phyloP scores from a whole-genome alignment of 2,797 vertebrate species.

The Mus caroli region DNA sequence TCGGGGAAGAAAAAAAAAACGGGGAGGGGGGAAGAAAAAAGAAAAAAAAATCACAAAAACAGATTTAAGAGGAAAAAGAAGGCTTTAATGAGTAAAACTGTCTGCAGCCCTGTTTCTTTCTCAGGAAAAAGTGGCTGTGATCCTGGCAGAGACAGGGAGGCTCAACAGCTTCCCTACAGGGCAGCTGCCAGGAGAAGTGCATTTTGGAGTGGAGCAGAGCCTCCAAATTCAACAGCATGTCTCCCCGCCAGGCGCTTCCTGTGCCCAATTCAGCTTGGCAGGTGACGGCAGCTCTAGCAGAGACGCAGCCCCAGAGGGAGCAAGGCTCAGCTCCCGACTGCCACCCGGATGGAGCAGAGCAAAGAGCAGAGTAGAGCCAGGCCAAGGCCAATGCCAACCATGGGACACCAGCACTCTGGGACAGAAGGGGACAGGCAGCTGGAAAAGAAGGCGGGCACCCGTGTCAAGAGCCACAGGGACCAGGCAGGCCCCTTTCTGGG shows the following conservation, averaged over 20 bases:
- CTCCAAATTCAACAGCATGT: conserved; percentile 75
- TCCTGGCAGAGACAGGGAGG: conserved; percentile 79
- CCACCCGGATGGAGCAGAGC: neutral
- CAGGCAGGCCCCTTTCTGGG: neutral
- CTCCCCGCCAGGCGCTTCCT: conserved; percentile 85
- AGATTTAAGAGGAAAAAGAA: conserved; percentile 85
- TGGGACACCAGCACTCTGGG: neutral
- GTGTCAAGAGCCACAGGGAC: neutral
- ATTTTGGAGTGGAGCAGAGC: conserved; percentile 78
- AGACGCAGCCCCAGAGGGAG: conserved; percentile 49
- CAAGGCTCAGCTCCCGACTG: conserved; percentile 64
- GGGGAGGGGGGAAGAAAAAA: conserved; percentile 71
- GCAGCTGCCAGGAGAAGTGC: conserved; percentile 85
- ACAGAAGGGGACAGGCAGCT: neutral
- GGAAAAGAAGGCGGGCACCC: neutral
- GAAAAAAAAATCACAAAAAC: conserved; percentile 85
- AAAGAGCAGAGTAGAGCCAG: neutral
- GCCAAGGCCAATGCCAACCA: neutral
- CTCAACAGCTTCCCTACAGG: conserved; percentile 81
- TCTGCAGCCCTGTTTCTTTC: conserved; percentile 75
- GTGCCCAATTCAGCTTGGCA: conserved; percentile 81
- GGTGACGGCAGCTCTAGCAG: conserved; percentile 80
- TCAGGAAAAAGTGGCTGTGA: conserved; percentile 75
- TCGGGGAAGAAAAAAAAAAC: conserved; percentile 75
- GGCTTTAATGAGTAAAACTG: conserved; percentile 85